These are phyloP conservation scores for Oreonectes daqikongensis DNA, from an alignment of 2,797 vertebrate genomes.

Conservation along the genomic window DNA sequence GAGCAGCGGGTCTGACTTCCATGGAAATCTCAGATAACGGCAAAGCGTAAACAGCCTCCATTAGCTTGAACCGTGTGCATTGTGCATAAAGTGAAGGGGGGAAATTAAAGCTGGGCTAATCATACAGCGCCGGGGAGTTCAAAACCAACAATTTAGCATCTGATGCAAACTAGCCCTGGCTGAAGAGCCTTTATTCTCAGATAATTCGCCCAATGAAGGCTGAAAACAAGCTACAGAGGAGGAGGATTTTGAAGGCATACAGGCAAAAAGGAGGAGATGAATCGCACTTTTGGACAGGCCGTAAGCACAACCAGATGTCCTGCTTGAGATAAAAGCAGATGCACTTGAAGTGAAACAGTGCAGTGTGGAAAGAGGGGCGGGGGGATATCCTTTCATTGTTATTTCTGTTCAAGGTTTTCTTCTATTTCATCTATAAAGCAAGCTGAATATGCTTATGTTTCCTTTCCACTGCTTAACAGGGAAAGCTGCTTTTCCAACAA, in stretches of 20 bases:
- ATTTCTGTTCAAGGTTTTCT: conserved; percentile 64
- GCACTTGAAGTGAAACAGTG: conserved; percentile 55
- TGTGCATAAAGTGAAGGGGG: conserved; percentile 47
- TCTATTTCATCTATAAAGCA: conserved; percentile 40
- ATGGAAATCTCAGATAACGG: conserved; percentile 47
- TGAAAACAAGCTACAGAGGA: conserved; percentile 36
- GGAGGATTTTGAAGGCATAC: conserved; percentile 37
- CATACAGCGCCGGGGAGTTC: conserved; percentile 44
- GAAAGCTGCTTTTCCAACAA: conserved; percentile 36
- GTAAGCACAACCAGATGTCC: conserved; percentile 58
- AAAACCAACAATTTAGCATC: conserved; percentile 52
- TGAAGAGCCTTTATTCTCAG: conserved; percentile 36
- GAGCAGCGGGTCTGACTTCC: conserved; percentile 33
- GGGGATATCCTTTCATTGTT: conserved; percentile 57
- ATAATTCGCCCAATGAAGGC: conserved; percentile 30
- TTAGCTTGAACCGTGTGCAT: conserved; percentile 29
- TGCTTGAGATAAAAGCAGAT: conserved; percentile 61
- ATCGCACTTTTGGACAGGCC: conserved; percentile 48
- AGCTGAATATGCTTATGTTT: conserved; percentile 51
- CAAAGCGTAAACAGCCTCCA: conserved; percentile 26
- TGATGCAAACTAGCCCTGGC: conserved; percentile 52
- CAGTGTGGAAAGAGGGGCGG: conserved; percentile 45
- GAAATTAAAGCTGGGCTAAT: conserved; percentile 44
- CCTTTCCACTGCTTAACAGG: conserved; percentile 6
- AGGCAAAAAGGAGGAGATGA: conserved; percentile 51